Percentiles rank a stretch among this genome's conserved stretches.
Conservation (phyloP, 1,140 invertebrate genomes). For the Carposina sasakii region DNA sequence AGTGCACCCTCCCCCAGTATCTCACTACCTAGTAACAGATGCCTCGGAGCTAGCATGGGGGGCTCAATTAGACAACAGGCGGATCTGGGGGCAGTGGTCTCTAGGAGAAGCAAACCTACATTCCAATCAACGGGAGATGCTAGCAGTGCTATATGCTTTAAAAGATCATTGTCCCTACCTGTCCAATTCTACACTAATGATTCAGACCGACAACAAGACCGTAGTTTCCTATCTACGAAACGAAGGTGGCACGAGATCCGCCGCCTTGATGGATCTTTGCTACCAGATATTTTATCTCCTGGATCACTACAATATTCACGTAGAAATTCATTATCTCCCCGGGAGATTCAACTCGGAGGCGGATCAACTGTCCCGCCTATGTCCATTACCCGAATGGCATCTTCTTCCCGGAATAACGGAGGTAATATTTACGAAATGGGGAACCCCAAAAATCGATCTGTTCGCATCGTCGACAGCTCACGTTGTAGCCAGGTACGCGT, state of each 20-base stretch:
- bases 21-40: not conserved
- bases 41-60: not conserved
- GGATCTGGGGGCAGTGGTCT: not conserved
- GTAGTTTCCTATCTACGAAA: conserved; percentile 28
- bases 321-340: not conserved
- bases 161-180: not conserved
- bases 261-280: conserved; percentile 25
- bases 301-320: not conserved
- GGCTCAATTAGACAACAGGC: not conserved
- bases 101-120: not conserved
- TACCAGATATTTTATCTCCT: conserved; percentile 2
- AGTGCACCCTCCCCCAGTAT: not conserved
- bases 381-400: conserved; percentile 27
- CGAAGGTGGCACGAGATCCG: conserved; percentile 33
- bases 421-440: conserved; percentile 28
- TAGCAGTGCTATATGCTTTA: not conserved
- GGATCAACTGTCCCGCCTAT: conserved; percentile 3
- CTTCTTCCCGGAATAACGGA: conserved; percentile 18
- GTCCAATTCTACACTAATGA: conserved; percentile 1
- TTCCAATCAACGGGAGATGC: not conserved
- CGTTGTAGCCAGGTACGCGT: conserved; percentile 25
- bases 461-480: conserved; percentile 28
- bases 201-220: conserved; percentile 36
- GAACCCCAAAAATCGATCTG: conserved; percentile 28
- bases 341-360: conserved; percentile 18